A percentile compares a stretch with the other conserved stretches of the same genome.
Evolutionary conservation across 2,888 invertebrate species (phyloP).

Genomic region (Ophion slaviceki): DNA sequence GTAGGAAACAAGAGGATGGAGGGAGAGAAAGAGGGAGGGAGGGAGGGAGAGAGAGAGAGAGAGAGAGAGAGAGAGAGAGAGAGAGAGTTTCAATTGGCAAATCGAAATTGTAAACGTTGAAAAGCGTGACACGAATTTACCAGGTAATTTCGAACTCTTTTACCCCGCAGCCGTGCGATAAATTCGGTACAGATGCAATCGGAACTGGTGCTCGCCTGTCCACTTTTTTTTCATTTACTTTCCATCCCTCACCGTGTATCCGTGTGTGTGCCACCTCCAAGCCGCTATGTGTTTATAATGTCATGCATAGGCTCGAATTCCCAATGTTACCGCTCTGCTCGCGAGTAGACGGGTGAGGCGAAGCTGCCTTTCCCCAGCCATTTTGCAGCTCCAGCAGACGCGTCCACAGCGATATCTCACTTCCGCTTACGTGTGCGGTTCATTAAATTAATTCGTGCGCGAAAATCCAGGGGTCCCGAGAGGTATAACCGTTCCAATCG

Average conservation of each 20-base stretch:
- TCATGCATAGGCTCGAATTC: conserved; percentile 33
- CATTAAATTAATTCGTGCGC: conserved; percentile 78
- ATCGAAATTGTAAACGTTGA: conserved; percentile 64
- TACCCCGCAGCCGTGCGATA: conserved; percentile 68
- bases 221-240: conserved; percentile 40
- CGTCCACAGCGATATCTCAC: conserved; percentile 5
- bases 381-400: conserved; percentile 29
- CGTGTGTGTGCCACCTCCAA: conserved; percentile 22
- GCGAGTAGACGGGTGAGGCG: not conserved
- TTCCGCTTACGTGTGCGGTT: conserved; percentile 72
- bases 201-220: conserved; percentile 38
- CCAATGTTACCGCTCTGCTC: conserved; percentile 42
- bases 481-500: conserved; percentile 35
- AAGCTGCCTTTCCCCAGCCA: conserved; percentile 10
- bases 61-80: not conserved
- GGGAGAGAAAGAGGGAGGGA: not conserved
- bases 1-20: conserved; percentile 3
- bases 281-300: conserved; percentile 17
- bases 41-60: not conserved
- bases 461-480: conserved; percentile 49
- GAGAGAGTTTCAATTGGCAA: conserved; percentile 57
- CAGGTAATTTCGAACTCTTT: conserved; percentile 68
- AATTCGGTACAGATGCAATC: conserved; percentile 67
- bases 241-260: not conserved
- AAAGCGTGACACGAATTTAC: conserved; percentile 64